Evolutionary conservation across 2,113 vertebrate genomes (phyloP), one percentile per base, ranked within the genome.

Genomic region (Alligator sinensis): DNA sequence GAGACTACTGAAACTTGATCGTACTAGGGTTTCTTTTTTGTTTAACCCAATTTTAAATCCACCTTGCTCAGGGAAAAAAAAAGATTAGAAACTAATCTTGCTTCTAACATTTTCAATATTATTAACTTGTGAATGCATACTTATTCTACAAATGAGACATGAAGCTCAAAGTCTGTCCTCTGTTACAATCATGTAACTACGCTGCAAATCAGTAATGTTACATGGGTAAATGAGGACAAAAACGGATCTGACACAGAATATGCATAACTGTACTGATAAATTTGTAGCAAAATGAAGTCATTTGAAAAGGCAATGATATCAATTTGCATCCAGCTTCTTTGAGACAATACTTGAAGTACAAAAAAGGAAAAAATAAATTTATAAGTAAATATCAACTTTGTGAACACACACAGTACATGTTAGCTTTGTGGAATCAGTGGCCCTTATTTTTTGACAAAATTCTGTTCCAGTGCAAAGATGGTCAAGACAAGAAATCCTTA

Each of bases 361-460:
- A 82, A 94, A 77, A 55, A 86, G 34, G 54, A 89, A 84, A 59
- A 84, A 68, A 82, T 78, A 92, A 90, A 90, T 76, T 68, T 86
- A 74, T 82, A 88, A 85, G 86, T 79, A 80, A 24, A n/a, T 81
- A 54, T 61, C 77, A 55, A 59, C 66, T 84, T 93, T 86, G 83
- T 82, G 95, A 95, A 93, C 47, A 94, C 86, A 91, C 75, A 85
- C n/a, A 87, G 75, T 77, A 60, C 64, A 79, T 89, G 57, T 62
- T 91, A 78, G 82, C 66, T 88, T 76, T 80, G 62, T 86, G 93
- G 80, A 91, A 93, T 89, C 79, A 95, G 88, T n/a, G 82, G 82
- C 90, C 75, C 94, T 81, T 80, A 93, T 91, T 84, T 95, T 97
- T 96, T 92, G 95, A 95, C 95, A 95, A 97, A 96, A 6, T 80